Conservation (phyloP, 1,140 invertebrate genomes). For the Heliconius congener region DNA sequence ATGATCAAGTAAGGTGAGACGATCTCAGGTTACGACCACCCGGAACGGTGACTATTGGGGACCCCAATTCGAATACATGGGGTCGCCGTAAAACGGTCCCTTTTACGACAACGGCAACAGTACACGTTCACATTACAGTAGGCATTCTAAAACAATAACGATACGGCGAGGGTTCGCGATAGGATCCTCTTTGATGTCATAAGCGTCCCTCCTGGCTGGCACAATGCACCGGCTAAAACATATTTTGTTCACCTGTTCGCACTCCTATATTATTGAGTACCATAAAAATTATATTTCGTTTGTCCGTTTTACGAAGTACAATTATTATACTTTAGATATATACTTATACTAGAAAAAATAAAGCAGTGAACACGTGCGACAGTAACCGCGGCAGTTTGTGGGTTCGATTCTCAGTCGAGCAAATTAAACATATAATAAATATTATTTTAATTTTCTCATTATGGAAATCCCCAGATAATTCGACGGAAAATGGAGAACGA, state of each 20-base stretch:
- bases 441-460: too few relatives aligned
- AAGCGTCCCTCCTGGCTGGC: slow-evolving; percentile 45
- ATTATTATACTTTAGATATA: background rate
- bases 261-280: slow-evolving; percentile 40
- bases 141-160: slow-evolving; percentile 68
- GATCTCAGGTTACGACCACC: slow-evolving; percentile 59
- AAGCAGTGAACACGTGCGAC: too few relatives aligned
- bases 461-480: too few relatives aligned
- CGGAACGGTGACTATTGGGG: slow-evolving; percentile 46
- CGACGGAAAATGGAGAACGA: too few relatives aligned
- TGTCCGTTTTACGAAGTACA: background rate
- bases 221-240: slow-evolving; percentile 41
- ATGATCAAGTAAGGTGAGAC: slow-evolving; percentile 52
- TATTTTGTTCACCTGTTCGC: slow-evolving; percentile 39
- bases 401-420: too few relatives aligned
- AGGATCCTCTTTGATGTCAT: slow-evolving; percentile 57
- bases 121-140: slow-evolving; percentile 53
- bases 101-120: slow-evolving; percentile 57
- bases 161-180: slow-evolving; percentile 52
- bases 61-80: slow-evolving; percentile 39
- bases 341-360: background rate
- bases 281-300: slow-evolving; percentile 35
- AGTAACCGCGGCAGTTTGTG: too few relatives aligned
- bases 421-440: too few relatives aligned
- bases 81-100: slow-evolving; percentile 55